A percentile compares a stretch with the other conserved stretches of the same genome.
Conservation (phyloP, 2,888 invertebrate genomes). For the Hermaeophaga mercurialis region DNA sequence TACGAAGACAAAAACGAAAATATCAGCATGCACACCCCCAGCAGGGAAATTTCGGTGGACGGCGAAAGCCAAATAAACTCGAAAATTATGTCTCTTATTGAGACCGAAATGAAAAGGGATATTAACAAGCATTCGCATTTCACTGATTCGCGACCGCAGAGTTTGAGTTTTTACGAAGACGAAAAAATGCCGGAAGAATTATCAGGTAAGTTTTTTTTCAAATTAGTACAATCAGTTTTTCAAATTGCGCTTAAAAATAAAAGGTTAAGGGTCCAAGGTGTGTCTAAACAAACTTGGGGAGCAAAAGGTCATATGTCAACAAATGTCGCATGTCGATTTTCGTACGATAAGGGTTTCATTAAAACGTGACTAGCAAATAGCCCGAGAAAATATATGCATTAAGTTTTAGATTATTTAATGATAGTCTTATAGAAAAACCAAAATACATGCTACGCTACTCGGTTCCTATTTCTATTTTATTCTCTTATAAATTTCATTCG, state of each 20-base stretch:
- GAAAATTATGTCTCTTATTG: conserved; percentile 55
- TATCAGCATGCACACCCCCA: conserved; percentile 51
- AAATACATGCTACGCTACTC: too few species aligned
- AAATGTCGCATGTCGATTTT: too few species aligned
- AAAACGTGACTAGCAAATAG: too few species aligned
- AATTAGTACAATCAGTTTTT: too few species aligned
- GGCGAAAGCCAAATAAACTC: conserved; percentile 65
- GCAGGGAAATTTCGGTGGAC: conserved; percentile 58
- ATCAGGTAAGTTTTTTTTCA: conserved; percentile 51
- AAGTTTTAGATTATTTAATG: too few species aligned
- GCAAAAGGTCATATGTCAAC: conserved; percentile 21
- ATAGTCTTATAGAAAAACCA: too few species aligned
- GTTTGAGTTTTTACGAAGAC: conserved; percentile 58
- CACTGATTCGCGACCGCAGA: conserved; percentile 57
- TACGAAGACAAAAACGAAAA: conserved; percentile 50
- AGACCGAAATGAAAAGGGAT: conserved; percentile 56
- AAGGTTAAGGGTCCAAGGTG: conserved; percentile 21
- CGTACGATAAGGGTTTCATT: too few species aligned
- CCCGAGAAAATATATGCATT: too few species aligned
- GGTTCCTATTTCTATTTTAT: too few species aligned
- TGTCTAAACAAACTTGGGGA: background rate
- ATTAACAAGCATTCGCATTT: conserved; percentile 56
- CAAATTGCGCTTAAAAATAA: too few species aligned
- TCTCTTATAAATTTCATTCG: too few species aligned
- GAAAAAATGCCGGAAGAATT: conserved; percentile 57